Conservation (phyloP, 2,113 vertebrate species). For the Ptilorrhoa leucosticta region DNA sequence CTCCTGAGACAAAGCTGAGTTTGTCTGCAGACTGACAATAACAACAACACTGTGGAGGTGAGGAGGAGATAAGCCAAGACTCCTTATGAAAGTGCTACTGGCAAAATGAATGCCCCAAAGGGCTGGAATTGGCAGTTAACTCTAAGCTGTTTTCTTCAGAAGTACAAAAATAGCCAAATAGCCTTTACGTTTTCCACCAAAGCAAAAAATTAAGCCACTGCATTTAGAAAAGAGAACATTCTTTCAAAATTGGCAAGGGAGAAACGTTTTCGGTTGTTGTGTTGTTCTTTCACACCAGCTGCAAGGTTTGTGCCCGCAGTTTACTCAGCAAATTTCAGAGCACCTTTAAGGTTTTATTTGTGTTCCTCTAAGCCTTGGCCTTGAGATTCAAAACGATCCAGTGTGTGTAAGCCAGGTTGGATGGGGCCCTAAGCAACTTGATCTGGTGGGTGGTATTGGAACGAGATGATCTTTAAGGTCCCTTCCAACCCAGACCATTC, state of each 20-base stretch:
- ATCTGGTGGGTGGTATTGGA: background rate
- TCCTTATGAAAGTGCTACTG: conserved; percentile 45
- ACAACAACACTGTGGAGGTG: background rate
- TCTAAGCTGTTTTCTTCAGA: background rate
- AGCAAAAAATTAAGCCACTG: background rate
- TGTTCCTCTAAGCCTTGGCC: background rate
- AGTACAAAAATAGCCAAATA: background rate
- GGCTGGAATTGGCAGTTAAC: background rate
- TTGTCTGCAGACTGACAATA: conserved; percentile 47
- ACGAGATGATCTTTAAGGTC: background rate
- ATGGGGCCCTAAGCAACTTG: background rate
- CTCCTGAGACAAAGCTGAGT: conserved; percentile 28
- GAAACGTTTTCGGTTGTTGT: background rate
- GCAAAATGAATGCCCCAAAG: conserved; percentile 16
- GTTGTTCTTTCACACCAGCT: background rate
- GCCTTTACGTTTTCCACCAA: background rate
- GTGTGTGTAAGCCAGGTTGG: too few species aligned
- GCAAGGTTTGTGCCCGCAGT: background rate
- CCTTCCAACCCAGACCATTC: background rate
- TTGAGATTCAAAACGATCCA: background rate
- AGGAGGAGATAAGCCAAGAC: conserved; percentile 34
- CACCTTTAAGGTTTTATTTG: background rate
- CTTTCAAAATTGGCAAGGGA: background rate
- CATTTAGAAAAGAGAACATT: background rate
- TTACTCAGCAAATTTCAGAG: background rate